phyloP scores from a whole-genome alignment of 92 coral and sea anemone genomes.

The Zoanthus solanderi region DNA sequence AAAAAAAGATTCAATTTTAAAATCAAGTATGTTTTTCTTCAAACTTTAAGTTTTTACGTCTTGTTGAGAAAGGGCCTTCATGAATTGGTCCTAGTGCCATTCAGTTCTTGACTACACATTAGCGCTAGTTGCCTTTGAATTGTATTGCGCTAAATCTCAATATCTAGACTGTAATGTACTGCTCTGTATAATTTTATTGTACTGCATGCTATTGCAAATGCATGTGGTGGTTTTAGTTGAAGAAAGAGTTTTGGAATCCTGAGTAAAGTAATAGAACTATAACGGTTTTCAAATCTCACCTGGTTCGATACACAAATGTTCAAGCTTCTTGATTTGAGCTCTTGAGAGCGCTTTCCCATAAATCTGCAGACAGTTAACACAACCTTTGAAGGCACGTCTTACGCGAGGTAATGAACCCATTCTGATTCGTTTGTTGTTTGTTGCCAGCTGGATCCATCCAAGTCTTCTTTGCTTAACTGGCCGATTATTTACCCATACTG shows the following conservation, averaged over 20 bases:
- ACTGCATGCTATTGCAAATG: neutral
- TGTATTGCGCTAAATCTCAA: neutral
- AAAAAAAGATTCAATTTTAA: too few species aligned
- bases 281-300: slow-evolving; percentile 40
- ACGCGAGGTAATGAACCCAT: slow-evolving; percentile 70
- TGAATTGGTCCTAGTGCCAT: too few species aligned
- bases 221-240: neutral
- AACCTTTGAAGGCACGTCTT: slow-evolving; percentile 69
- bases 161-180: too few species aligned
- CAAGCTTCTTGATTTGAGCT: slow-evolving; percentile 71
- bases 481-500: slow-evolving; percentile 73
- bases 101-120: too few species aligned
- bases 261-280: neutral
- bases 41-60: too few species aligned
- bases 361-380: slow-evolving; percentile 81
- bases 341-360: slow-evolving; percentile 75
- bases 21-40: too few species aligned
- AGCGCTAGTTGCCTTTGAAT: too few species aligned
- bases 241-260: too few species aligned
- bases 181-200: too few species aligned
- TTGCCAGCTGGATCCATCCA: slow-evolving; percentile 65
- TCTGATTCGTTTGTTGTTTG: slow-evolving; percentile 57
- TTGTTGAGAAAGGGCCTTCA: too few species aligned
- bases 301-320: slow-evolving; percentile 79
- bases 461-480: slow-evolving; percentile 66